Conservation (phyloP, 2,888 invertebrate species). For the Eudemis profundana region DNA sequence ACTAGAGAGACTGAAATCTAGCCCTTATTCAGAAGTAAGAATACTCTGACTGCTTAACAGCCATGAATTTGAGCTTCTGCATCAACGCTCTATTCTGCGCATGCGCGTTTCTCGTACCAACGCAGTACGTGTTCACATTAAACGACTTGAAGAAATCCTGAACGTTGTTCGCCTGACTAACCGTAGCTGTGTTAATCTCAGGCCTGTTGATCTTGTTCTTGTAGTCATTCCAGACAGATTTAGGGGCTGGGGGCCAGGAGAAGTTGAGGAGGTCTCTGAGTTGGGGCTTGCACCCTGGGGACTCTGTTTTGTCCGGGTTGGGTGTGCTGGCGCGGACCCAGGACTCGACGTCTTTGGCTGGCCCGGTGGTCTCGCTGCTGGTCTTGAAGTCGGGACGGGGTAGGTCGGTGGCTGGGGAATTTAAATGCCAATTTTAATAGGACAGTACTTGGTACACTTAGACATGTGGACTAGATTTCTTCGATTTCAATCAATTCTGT, state of each 20-base stretch:
- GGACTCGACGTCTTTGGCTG: neutral
- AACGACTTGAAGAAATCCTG: conserved; percentile 50
- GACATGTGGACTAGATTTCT: too few relatives aligned
- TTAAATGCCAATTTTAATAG: too few relatives aligned
- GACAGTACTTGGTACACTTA: too few relatives aligned
- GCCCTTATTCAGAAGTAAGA: conserved; percentile 1
- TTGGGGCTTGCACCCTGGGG: conserved; percentile 45
- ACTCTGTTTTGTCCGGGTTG: neutral
- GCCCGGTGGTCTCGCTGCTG: conserved; percentile 1
- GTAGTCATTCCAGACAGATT: conserved; percentile 52
- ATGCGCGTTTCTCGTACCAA: neutral
- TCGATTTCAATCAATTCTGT: too few relatives aligned
- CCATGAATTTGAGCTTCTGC: neutral
- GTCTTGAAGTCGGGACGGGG: conserved; percentile 9
- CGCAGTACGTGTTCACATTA: conserved; percentile 30
- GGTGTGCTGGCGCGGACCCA: conserved; percentile 25
- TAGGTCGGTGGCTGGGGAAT: neutral
- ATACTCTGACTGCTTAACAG: neutral
- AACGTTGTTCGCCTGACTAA: conserved; percentile 37
- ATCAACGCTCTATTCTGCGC: conserved; percentile 4
- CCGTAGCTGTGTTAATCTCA: conserved; percentile 11
- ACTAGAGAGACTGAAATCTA: too few relatives aligned
- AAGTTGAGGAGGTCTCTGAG: conserved; percentile 47
- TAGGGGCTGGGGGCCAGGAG: conserved; percentile 51
- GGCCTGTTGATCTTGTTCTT: conserved; percentile 26